Base-by-base conservation (phyloP, 2,797 vertebrate genomes). In the Todus mexicanus region DNA sequence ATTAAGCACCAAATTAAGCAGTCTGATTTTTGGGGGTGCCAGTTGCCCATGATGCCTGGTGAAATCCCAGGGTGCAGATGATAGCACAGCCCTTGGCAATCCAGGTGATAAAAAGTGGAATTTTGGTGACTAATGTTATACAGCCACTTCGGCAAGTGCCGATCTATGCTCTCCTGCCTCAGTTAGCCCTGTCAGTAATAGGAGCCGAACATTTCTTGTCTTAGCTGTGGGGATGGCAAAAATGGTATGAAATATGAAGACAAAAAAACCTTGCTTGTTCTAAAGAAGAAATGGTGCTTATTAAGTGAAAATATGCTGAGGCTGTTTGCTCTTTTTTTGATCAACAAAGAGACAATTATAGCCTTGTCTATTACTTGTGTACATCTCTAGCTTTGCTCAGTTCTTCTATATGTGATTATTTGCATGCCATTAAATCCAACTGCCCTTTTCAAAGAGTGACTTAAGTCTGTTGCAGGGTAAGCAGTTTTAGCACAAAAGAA, bases 101-200 rank as follows among this genome's bases (percentile, higher is more conserved):
- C 4, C 29, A 35, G 20, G 15, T 1, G 3, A 77, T 15, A 79
- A 82, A 68, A 42, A 1, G 0, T 3, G 2, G 38, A 9, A 6
- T 33, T 81, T 35, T 25, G n/a, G 15, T 56, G 29, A 40, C 57
- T 27, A 13, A 70, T 17, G 8, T 45, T 23, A 10, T 35, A 37
- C 6, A 76, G 17, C 7, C 16, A 43, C 12, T 53, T 86, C 31
- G 50, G 26, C 16, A 43, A 71, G 8, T 31, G 31, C 4, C 54
- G 23, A 5, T 22, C 26, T 45, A 33, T 11, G 6, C 9, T 10
- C 20, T 66, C 6, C 40, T 87, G n/a, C 45, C 74, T 84, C 79
- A 38, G 50, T 48, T 94, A 75, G 20, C 15, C 19, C 18, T 35
- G 5, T 31, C 7, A 23, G 2, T 38, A 84, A 74, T 2, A 53